phyloP scores from a whole-genome alignment of 2,113 vertebrate genomes.

The Chloebia gouldiae region DNA sequence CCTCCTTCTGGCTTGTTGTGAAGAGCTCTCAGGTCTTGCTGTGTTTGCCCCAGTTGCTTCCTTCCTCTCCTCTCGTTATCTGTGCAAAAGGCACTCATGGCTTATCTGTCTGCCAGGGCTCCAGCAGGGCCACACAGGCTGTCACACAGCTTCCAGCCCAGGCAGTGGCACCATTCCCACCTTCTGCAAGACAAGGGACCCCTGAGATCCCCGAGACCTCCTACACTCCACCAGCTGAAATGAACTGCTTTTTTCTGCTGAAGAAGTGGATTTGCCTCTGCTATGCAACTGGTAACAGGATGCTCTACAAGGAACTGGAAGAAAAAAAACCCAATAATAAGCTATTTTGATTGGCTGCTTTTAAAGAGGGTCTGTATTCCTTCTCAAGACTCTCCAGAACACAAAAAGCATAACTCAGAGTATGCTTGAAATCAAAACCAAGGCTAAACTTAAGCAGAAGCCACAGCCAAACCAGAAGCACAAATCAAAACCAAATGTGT shows the following conservation, averaged over 20 bases:
- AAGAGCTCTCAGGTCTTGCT: background rate
- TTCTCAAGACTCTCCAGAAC: background rate
- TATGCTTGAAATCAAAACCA: background rate
- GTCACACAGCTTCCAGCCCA: accelerated
- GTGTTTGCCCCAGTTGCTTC: background rate
- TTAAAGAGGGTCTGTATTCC: background rate
- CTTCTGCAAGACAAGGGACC: background rate
- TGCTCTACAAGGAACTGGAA: background rate
- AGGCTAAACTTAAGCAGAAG: background rate
- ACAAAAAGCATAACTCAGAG: background rate
- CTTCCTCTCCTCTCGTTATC: background rate
- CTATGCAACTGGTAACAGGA: background rate
- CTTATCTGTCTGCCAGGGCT: background rate
- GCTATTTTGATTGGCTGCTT: background rate
- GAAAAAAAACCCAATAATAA: background rate
- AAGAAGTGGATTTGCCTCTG: background rate
- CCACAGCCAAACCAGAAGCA: constrained; percentile 6
- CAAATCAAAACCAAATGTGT: constrained; percentile 36
- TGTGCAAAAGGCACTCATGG: background rate
- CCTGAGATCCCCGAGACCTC: background rate
- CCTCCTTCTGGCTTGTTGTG: background rate
- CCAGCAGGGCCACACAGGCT: background rate
- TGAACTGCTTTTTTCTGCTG: background rate
- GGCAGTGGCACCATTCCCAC: background rate
- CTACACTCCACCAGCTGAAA: background rate